These are phyloP conservation scores for Euura lappo DNA, from an alignment of 1,140 invertebrate species.

Conservation along the genomic window DNA sequence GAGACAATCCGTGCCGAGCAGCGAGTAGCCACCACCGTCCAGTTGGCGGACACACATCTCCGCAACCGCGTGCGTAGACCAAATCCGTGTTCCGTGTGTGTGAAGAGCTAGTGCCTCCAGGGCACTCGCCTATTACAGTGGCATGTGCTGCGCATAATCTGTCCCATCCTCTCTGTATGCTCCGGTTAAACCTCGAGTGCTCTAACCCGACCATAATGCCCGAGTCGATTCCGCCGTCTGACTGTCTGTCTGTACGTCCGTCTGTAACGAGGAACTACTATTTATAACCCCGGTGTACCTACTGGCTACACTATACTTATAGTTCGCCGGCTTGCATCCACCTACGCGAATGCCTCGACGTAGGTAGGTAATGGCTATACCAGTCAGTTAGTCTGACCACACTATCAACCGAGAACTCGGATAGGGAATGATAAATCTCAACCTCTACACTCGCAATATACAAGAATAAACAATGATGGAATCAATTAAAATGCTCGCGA, in stretches of 20 bases:
- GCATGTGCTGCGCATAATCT: slow-evolving; percentile 46
- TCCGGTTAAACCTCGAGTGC: neutral
- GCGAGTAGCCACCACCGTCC: neutral
- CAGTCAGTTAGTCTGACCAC: neutral
- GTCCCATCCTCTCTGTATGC: slow-evolving; percentile 39
- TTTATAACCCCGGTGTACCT: neutral
- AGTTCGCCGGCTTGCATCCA: neutral
- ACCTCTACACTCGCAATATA: no score
- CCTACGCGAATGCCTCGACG: neutral
- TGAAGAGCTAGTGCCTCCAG: neutral
- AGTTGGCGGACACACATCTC: no score
- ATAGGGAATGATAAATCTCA: no score
- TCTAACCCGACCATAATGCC: neutral
- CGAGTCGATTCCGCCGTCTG: neutral
- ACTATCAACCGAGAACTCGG: neutral
- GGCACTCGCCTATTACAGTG: slow-evolving; percentile 40
- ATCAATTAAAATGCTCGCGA: no score
- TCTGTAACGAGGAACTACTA: slow-evolving; percentile 1
- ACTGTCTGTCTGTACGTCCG: neutral
- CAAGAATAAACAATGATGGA: no score
- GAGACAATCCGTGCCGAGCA: slow-evolving; percentile 39
- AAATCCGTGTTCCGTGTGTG: neutral
- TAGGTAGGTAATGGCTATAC: no score
- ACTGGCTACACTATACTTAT: neutral
- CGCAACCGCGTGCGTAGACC: neutral